These are phyloP conservation scores for Magallana ariakensis DNA, from an alignment of 1,140 invertebrate species.

Conservation along the genomic window DNA sequence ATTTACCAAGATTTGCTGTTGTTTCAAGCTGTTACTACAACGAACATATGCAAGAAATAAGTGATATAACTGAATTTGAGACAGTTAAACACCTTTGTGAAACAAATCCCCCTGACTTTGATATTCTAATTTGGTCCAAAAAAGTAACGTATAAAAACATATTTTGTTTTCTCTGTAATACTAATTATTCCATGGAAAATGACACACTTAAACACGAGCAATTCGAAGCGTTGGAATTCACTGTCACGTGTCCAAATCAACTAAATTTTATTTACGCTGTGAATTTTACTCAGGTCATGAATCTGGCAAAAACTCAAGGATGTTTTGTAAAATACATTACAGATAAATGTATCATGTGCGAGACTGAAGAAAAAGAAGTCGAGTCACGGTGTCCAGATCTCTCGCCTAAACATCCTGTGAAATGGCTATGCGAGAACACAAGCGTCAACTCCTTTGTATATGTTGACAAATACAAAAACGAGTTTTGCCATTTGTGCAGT, in stretches of 20 bases:
- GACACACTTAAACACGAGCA: background rate
- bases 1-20: too few species aligned
- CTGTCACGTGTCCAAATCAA: background rate
- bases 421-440: background rate
- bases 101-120: background rate
- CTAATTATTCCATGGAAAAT: background rate
- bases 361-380: background rate
- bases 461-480: background rate
- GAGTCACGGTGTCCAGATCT: background rate
- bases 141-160: background rate
- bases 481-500: background rate
- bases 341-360: background rate
- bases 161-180: conserved; percentile 13
- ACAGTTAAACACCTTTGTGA: background rate
- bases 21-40: too few species aligned
- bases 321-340: background rate
- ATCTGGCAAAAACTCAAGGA: background rate
- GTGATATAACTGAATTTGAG: background rate
- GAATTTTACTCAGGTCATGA: background rate
- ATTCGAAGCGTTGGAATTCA: background rate
- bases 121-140: background rate
- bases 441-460: background rate
- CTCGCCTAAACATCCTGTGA: background rate
- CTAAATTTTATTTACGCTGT: background rate
- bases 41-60: too few species aligned